Conservation (phyloP, 2,113 vertebrate genomes). For the Machaerirhynchus nigripectus region DNA sequence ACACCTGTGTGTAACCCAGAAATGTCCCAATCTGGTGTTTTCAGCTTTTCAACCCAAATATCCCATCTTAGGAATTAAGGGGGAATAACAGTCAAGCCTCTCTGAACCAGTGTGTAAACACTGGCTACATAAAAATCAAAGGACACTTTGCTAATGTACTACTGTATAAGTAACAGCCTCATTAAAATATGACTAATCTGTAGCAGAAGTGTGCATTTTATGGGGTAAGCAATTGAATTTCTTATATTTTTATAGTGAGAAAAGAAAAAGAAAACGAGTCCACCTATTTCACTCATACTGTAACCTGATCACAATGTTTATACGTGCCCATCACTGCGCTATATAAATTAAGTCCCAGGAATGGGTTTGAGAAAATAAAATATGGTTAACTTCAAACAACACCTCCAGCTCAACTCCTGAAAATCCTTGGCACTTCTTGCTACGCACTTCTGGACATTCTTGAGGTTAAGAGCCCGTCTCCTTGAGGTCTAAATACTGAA, state of each 20-base stretch:
- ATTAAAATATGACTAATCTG: conserved; percentile 50
- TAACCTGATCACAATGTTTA: conserved; percentile 72
- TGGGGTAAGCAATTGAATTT: conserved; percentile 42
- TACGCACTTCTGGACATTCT: not conserved
- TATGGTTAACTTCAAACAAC: conserved; percentile 75
- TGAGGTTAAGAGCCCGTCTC: not conserved
- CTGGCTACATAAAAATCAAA: conserved; percentile 58
- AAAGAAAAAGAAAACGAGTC: conserved; percentile 41
- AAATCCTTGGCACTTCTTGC: conserved; percentile 37
- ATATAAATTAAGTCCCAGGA: conserved; percentile 66
- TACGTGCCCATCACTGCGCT: conserved; percentile 51
- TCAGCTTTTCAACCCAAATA: not conserved
- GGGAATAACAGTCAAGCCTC: not conserved
- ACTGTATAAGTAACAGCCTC: conserved; percentile 61
- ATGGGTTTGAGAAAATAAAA: conserved; percentile 69
- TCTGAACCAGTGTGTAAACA: not conserved
- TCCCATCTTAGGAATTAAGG: not conserved
- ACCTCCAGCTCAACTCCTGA: conserved; percentile 69
- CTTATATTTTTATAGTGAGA: conserved; percentile 53
- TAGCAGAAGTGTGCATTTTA: conserved; percentile 51
- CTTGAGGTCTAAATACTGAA: not conserved
- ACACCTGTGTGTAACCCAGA: not conserved
- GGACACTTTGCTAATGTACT: conserved; percentile 67
- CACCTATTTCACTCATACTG: conserved; percentile 38
- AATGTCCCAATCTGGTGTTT: accelerated